A percentile compares a stretch with the other conserved stretches of the same genome.
Evolutionary conservation across 2,797 vertebrate genomes (phyloP).

Genomic region (Rhadinocentrus ornatus): DNA sequence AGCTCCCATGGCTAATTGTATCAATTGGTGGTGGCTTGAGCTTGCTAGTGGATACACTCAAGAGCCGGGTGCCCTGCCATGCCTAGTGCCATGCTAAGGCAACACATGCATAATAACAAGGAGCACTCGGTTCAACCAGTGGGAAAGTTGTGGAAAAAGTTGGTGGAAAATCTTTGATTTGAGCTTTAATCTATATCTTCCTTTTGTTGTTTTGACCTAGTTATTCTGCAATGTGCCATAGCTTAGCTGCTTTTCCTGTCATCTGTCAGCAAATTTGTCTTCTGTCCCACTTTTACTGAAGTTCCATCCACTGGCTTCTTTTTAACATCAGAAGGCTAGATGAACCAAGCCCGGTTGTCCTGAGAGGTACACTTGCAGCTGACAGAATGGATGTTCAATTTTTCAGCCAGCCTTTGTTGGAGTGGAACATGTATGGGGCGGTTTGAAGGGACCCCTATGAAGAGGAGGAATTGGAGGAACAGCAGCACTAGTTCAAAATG

Average conservation of each 20-base stretch:
- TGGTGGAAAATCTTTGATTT: constrained; percentile 82
- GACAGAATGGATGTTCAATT: constrained; percentile 67
- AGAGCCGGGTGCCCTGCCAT: constrained; percentile 62
- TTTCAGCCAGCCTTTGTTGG: constrained; percentile 44
- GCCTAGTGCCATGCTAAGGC: constrained; percentile 73
- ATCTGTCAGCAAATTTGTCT: constrained; percentile 39
- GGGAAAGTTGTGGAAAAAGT: constrained; percentile 81
- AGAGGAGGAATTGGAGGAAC: constrained; percentile 62
- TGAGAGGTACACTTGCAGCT: constrained; percentile 36
- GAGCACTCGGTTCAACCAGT: constrained; percentile 67
- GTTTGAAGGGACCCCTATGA: constrained; percentile 74
- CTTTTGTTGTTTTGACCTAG: constrained; percentile 67
- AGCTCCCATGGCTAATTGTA: constrained; percentile 68
- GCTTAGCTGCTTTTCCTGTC: constrained; percentile 46
- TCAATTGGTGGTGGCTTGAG: constrained; percentile 56
- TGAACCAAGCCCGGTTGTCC: constrained; percentile 37
- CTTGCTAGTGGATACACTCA: constrained; percentile 66
- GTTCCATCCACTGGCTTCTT: constrained; percentile 20
- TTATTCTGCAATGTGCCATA: constrained; percentile 50
- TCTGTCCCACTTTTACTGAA: constrained; percentile 21
- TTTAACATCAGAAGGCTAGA: constrained; percentile 16
- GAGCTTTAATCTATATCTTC: constrained; percentile 58
- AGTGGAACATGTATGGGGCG: constrained; percentile 65
- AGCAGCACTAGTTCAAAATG: constrained; percentile 81
- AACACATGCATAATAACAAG: constrained; percentile 66